Evolutionary conservation across 2,888 invertebrate genomes (phyloP), one percentile per base, ranked within the genome.

Genomic region (Bellardia pandia): DNA sequence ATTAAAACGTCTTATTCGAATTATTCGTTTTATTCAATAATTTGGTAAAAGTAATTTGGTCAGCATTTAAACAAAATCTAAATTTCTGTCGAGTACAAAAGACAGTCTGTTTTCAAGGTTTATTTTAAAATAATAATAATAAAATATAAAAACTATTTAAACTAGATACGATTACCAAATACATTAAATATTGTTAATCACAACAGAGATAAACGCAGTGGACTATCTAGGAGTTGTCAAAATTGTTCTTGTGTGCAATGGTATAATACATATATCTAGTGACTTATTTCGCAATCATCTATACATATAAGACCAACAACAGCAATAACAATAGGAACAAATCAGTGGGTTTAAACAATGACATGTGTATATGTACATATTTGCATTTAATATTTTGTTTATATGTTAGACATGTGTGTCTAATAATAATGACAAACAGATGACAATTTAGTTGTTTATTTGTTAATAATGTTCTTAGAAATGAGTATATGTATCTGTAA

Each of bases 301-400:
- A 14, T 5, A 16, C 16, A 53, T 9, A 23, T 56, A 56, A 51
- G 0, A 14, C 51, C 4, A 13, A 51, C 6, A 51, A 8, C 11
- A 76, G n/a, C 11, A 64, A n/a, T 51, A 71, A 8, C 53, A 72
- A 53, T 16, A 53, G 16, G 11, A 40, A 62, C 14, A 66, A 74
- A 74, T 81, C 23, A 66, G 13, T 33, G 33, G 74, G 58, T 8
- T 13, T 66, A 74, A 23, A 23, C 58, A 72, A 64, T 81, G 64
- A 80, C 64, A 72, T 42, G 2, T 45, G 45, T 45, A 45, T 45
- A 11, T 11, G 8, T 45, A 45, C 5, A 30, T 13, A 64, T 48
- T 42, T 68, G n/a, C 56, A 45, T 11, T 23, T 23, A 23, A 23
- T 40, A 37, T 40, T 77, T 37, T 66, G 16, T 42, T 33, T 66